Base-by-base conservation (phyloP, 2,888 invertebrate species). In the Lagria hirta region DNA sequence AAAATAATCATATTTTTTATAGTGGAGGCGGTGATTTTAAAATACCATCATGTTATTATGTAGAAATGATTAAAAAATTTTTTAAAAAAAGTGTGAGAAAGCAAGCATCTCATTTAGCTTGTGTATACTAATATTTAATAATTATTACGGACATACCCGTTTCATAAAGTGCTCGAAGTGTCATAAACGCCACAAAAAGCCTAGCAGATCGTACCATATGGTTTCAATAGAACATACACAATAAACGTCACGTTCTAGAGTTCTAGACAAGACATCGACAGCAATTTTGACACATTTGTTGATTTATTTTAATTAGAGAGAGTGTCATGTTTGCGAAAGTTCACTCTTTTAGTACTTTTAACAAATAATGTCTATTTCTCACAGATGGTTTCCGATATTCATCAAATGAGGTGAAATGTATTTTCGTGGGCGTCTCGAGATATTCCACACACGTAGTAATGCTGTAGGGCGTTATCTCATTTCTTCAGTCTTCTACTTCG, bases 331-430 rank as follows among this genome's bases (percentile, higher is more conserved):
- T 48, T 38, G 30, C 26, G 11, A 42, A 27, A 32, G 10, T 21
- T 34, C 28, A 38, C 26, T 8, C 26, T 29, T 48, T 22, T 34
- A 21, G 23, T 29, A 17, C 30, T 38, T 34, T 43, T 40, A 41
- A 49, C 53, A 56, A 54, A 51, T 53, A 51, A 53, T 54, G 55
- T 56, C 48, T 52, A 51, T 51, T 50, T 47, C 52, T 50, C 52
- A 48, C 58, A 56, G 58, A 58, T 58, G 58, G 55, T 52, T 55
- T 55, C 51, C 56, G 58, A 58, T 58, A 58, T 54, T 54, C 55
- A 58, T 58, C 56, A 58, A 55, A 52, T 49, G 51, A 56, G 52
- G 58, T 55, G 56, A 58, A 58, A 58, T 56, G 56, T 48, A 53
- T 53, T 56, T 50, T 51, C 47, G 58, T 58, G 56, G 58, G 58